Evolutionary conservation across 1,140 invertebrate genomes (phyloP).

Genomic region (Anastrepha obliqua): DNA sequence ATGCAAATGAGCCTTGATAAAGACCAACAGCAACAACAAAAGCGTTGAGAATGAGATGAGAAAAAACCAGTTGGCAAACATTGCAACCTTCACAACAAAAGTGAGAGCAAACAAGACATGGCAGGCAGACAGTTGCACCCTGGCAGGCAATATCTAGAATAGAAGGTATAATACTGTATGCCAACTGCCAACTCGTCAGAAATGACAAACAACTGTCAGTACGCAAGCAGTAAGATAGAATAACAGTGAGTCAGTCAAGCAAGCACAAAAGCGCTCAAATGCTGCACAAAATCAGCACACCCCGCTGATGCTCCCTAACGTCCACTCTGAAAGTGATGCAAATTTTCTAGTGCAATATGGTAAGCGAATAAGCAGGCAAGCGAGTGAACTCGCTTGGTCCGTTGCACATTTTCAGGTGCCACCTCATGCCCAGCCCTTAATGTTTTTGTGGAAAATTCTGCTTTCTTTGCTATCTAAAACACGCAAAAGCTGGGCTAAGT

Average conservation of each 20-base stretch:
- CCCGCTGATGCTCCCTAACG: slow-evolving; percentile 16
- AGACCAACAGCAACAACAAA: neutral
- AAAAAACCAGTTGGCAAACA: slow-evolving; percentile 9
- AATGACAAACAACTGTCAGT: slow-evolving; percentile 3
- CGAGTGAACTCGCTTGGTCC: neutral
- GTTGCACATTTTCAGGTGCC: neutral
- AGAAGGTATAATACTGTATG: neutral
- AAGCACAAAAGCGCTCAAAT: slow-evolving; percentile 10
- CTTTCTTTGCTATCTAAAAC: neutral
- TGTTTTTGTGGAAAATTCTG: neutral
- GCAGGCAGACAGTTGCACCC: neutral
- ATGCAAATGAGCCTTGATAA: slow-evolving; percentile 42
- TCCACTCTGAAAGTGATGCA: slow-evolving; percentile 12
- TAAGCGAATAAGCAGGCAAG: neutral
- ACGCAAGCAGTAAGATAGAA: neutral
- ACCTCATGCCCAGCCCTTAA: neutral
- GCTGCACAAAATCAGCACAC: neutral
- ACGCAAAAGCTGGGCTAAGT: neutral
- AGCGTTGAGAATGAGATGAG: neutral
- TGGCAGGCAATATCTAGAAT: neutral
- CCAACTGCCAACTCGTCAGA: slow-evolving; percentile 51
- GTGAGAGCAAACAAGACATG: slow-evolving; percentile 32
- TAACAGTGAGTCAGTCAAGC: slow-evolving; percentile 37
- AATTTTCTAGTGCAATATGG: slow-evolving; percentile 4
- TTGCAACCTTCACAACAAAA: slow-evolving; percentile 48